These are phyloP conservation scores for Mastomys natalensis DNA, from an alignment of 2,113 vertebrate genomes.

Conservation along the genomic window DNA sequence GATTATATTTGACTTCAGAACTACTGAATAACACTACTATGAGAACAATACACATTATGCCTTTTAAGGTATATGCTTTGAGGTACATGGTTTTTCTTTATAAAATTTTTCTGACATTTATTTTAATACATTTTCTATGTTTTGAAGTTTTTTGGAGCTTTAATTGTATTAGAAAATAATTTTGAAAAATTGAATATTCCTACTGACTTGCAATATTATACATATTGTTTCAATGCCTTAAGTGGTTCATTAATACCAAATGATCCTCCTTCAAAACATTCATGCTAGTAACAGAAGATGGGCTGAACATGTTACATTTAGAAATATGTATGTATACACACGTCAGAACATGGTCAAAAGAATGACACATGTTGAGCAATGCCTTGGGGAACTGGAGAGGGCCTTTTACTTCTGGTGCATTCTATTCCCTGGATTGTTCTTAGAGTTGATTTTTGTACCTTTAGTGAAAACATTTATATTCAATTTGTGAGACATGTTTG, in stretches of 20 bases:
- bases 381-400: background rate
- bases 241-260: background rate
- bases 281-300: background rate
- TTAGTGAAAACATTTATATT: background rate
- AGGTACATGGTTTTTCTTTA: background rate
- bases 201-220: conserved; percentile 1
- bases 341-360: background rate
- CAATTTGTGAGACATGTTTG: background rate
- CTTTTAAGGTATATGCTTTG: background rate
- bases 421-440: background rate
- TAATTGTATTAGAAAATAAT: background rate
- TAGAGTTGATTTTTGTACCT: background rate
- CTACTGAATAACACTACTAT: background rate
- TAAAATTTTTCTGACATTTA: background rate
- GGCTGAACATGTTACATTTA: background rate
- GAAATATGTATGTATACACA: background rate
- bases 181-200: conserved; percentile 22
- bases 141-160: background rate
- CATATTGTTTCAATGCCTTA: background rate
- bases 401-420: background rate
- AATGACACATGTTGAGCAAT: background rate
- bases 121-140: background rate
- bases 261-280: background rate
- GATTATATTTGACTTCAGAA: background rate
- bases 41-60: background rate